Evolutionary conservation across 2,888 invertebrate genomes (phyloP), one percentile per base, ranked within the genome.

Genomic region (Asteroscopus sphinx): DNA sequence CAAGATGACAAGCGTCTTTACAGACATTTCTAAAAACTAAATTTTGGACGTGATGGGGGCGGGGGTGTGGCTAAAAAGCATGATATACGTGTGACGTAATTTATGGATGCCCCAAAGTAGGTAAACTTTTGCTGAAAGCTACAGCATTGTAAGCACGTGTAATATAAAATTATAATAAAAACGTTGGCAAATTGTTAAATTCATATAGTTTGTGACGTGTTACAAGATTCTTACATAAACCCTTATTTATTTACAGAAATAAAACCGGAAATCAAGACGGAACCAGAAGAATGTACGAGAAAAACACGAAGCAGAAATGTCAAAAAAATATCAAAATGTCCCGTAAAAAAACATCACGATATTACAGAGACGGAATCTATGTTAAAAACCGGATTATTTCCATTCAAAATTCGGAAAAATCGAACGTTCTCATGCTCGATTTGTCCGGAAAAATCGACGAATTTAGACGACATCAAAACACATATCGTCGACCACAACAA

Each of bases 401-500:
- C 93, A 0, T 94, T 94, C 64, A 93, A 90, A 76, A 89, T 92
- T 2, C 73, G 82, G 1, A 90, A 88, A 49, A 88, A 89, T 46
- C 68, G 81, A 0, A 72, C 75, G 0, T 92, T 84, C 41, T 77
- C 86, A 0, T 94, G 94, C 49, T 78, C 89, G 0, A 77, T 93
- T 26, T 94, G 94, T 45, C 83, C 89, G 0, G 87, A 90, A 11
- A 90, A 87, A 17, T 85, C 87, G 0, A 66, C 69, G 0, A 81
- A 74, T 6, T 52, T 94, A 3, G 91, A 92, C 15, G 85, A 88
- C 4, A 76, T 93, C 0, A 89, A 85, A 51, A 56, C 59, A 0
- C 94, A 94, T 8, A 79, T 90, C 1, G 53, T 64, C 0, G 81
- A 86, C 0, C 94, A 94, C 16, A 89, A 68, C 8, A 83, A 82